Base-by-base conservation (phyloP, 2,113 vertebrate species). In the Halcyon malimbica region DNA sequence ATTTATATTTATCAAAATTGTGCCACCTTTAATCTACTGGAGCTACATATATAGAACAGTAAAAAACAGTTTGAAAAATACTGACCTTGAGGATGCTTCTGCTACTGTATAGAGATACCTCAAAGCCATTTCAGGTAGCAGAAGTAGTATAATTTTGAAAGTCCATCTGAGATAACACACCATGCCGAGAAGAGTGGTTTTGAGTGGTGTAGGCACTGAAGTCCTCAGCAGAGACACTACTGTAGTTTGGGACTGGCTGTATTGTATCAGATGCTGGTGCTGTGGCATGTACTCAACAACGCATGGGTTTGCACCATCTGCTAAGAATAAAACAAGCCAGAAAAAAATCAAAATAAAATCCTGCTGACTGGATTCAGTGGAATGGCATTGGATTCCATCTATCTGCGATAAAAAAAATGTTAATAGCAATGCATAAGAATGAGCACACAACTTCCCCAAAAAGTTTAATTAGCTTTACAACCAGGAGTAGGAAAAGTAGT, bases 241-340 rank as follows among this genome's bases (percentile, higher is more conserved):
- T 70, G 53, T 73, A 82, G 67, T 85, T 69, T 83, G 62, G 65
- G 77, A 57, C 51, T 6, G 31, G 69, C 83, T 92, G 24, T 41
- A 67, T 51, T 1, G 0, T 73, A 84, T 90, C 83, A 74, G 33
- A 90, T 90, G 77, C 65, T 81, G 69, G 65, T 96, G 77, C 73
- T 53, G 80, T 90, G 90, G 74, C 77, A 87, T 67, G 64, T 93
- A 91, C 65, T 94, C 39, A 56, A 64, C 88, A 94, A 87, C 77
- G 71, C 87, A 87, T 81, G 76, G 83, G 71, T 83, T 94, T 90
- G 83, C 13, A 82, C 90, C 94, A 92, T 95, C 94, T 97, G 96
- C 85, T 84, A 82, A 93, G 86, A 94, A 79, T 82, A 92, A 95
- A 95, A 96, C 80, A 94, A 96, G 90, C 92, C 95, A 96, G 90